phyloP scores from a whole-genome alignment of 2,888 invertebrate species.

The Aporophyla nigra region DNA sequence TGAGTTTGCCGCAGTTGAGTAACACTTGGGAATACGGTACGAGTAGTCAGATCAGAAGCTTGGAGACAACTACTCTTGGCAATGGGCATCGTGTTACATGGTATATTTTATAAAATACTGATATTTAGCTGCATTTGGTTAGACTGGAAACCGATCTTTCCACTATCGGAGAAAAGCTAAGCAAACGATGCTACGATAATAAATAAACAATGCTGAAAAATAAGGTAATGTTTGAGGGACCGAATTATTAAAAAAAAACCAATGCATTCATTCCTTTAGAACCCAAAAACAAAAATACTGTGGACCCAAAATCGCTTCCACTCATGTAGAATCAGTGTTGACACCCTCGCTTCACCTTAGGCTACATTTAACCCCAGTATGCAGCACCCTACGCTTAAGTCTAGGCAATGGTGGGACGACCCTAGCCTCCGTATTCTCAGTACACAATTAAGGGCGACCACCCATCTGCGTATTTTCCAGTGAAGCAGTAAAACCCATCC shows the following conservation, averaged over 20 bases:
- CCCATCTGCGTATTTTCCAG: constrained; percentile 35
- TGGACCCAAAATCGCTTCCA: not conserved
- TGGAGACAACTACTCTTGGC: not conserved
- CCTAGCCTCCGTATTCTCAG: constrained; percentile 20
- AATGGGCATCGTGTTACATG: too few species aligned
- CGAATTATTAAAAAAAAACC: too few species aligned
- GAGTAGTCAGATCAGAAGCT: not conserved
- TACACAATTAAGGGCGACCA: constrained; percentile 30
- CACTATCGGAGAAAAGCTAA: not conserved
- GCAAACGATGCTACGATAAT: not conserved
- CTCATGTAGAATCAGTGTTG: not conserved
- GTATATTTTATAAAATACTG: too few species aligned
- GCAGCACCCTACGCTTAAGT: not conserved
- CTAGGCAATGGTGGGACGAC: not conserved
- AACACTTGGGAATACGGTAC: not conserved
- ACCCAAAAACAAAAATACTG: not conserved
- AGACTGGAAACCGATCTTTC: not conserved
- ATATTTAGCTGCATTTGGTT: too few species aligned
- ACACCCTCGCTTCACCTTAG: not conserved
- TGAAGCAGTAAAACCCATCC: constrained; percentile 39
- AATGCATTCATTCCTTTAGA: not conserved
- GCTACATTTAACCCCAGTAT: constrained; percentile 14
- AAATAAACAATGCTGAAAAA: not conserved
- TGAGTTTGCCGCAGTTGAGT: too few species aligned
- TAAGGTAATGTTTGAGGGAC: not conserved